phyloP scores from a whole-genome alignment of 2,888 invertebrate species.

The Abrostola tripartita region DNA sequence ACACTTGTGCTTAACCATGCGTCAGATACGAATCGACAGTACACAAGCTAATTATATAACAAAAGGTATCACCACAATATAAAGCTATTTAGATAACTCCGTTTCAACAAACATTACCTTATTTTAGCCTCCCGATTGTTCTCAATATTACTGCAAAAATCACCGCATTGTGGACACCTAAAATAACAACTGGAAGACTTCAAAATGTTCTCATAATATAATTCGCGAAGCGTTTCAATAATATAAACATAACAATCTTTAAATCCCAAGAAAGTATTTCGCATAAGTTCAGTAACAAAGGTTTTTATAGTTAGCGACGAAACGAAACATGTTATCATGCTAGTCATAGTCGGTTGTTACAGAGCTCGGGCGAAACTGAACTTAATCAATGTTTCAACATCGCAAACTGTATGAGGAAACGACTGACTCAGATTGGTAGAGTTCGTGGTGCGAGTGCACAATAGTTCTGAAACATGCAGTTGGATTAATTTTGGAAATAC shows the following conservation, averaged over 20 bases:
- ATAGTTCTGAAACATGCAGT: conserved; percentile 23
- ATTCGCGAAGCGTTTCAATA: conserved; percentile 48
- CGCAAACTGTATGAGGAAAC: conserved; percentile 57
- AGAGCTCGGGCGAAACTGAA: conserved; percentile 45
- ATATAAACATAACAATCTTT: conserved; percentile 16
- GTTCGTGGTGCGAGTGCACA: conserved; percentile 26
- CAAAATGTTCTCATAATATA: conserved; percentile 46
- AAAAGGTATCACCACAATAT: conserved; percentile 43
- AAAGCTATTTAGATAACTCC: conserved; percentile 56
- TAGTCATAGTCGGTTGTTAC: conserved; percentile 41
- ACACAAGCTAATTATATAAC: conserved; percentile 36
- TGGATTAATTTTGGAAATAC: conserved; percentile 8
- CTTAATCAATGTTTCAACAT: conserved; percentile 58
- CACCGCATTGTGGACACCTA: conserved; percentile 56
- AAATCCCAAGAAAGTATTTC: conserved; percentile 15
- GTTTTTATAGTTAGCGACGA: conserved; percentile 26
- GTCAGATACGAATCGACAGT: conserved; percentile 24
- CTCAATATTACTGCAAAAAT: conserved; percentile 54
- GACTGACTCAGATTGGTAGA: conserved; percentile 42
- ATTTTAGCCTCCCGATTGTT: conserved; percentile 59
- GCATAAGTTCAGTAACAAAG: conserved; percentile 34
- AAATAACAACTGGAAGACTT: conserved; percentile 56
- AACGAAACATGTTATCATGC: conserved; percentile 48
- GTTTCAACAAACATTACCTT: conserved; percentile 68
- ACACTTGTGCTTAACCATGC: conserved; percentile 16